Base-by-base conservation (phyloP, 53 echinoderm and acorn worm genomes). In the Paracentrotus lividus region DNA sequence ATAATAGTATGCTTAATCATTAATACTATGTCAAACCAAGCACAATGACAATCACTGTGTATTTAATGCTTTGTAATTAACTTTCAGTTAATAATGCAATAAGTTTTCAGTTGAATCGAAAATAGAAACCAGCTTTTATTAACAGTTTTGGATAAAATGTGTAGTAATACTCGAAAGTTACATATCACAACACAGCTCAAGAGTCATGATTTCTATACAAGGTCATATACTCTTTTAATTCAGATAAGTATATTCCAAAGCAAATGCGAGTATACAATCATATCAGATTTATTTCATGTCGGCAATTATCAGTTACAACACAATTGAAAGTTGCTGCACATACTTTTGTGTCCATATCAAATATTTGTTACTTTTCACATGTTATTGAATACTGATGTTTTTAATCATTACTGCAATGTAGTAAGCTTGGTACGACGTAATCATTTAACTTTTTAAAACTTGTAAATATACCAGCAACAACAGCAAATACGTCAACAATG, bases 391-490 rank as follows among this genome's bases (percentile, higher is more conserved):
- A 89, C 89, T 64, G 65, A 60, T 60, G 7, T 64, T 40, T 55
- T 86, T 18, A n/a, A 36, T 38, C 21, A 38, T 72, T 38, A 72
- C 36, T 72, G 72, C 36, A 36, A 72, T 72, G 36, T 56, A 49
- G 8, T 54, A 49, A 52, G 90, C 90, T 90, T 92, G 81, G 92
- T 92, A 92, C 92, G 92, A 92, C 92, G 14, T 78, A 42, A 61
- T 66, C 53, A 55, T 43, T n/a, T 43, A 92, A 78, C 32, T 78
- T 77, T 57, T 92, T 49, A 69, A 57, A 92, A 92, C 42, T 78
- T 21, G 92, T 69, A 92, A 78, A 92, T n/a, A n/a, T 92, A 92
- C 92, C 92, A 92, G 92, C 81, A 81, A 92, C 92, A 92, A 92
- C 92, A 92, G 92, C 92, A 92, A 92, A 36, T 60, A 64, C 64